phyloP scores from a whole-genome alignment of 2,797 vertebrate genomes.

The Ficedula albicollis region DNA sequence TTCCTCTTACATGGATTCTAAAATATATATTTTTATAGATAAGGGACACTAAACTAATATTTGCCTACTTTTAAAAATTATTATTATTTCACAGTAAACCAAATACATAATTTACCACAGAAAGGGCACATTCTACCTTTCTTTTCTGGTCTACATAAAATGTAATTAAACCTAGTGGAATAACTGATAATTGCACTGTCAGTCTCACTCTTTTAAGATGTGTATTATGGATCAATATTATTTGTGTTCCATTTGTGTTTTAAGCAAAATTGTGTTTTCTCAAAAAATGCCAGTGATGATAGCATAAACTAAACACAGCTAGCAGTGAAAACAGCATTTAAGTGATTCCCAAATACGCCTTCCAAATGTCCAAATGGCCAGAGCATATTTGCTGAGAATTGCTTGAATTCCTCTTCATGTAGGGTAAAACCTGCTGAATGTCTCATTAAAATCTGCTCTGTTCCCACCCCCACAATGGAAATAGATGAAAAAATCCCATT shows the following conservation, averaged over 20 bases:
- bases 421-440: not conserved
- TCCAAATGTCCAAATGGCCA: not conserved
- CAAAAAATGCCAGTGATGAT: not conserved
- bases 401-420: not conserved
- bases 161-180: not conserved
- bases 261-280: not conserved
- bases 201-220: not conserved
- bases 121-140: not conserved
- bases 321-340: not conserved
- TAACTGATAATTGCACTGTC: not conserved
- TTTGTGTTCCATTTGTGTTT: not conserved
- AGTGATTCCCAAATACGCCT: not conserved
- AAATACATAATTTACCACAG: not conserved
- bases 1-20: not conserved
- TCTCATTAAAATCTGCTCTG: not conserved
- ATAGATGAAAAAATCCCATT: not conserved
- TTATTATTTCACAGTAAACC: not conserved
- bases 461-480: accelerated
- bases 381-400: not conserved
- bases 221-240: not conserved
- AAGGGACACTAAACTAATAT: not conserved
- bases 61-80: not conserved
- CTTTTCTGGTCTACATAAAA: not conserved
- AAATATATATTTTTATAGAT: not conserved
- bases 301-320: not conserved